phyloP scores from a whole-genome alignment of 2,888 invertebrate genomes.

The Pyralis farinalis region DNA sequence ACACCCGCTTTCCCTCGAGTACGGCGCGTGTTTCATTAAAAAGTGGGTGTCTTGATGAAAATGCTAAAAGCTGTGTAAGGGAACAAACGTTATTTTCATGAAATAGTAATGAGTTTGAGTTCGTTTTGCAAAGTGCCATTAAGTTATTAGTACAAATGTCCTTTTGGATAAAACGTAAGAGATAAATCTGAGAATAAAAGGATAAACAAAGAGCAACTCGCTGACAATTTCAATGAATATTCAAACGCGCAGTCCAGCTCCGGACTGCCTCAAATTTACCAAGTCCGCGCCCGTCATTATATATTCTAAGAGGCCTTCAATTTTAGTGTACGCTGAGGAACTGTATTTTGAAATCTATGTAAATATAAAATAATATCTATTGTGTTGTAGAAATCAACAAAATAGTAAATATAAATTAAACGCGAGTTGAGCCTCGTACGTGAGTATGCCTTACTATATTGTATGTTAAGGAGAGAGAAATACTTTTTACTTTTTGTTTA shows the following conservation, averaged over 20 bases:
- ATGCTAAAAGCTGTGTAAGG: too few species aligned
- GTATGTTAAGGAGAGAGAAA: too few species aligned
- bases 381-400: too few species aligned
- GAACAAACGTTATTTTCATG: too few species aligned
- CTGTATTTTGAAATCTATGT: not conserved
- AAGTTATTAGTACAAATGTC: not conserved
- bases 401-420: too few species aligned
- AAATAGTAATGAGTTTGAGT: too few species aligned
- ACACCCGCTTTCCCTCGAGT: constrained; percentile 16
- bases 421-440: too few species aligned
- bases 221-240: not conserved
- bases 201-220: constrained; percentile 4
- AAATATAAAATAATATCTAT: too few species aligned
- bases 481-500: too few species aligned
- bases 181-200: not conserved
- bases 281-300: not conserved
- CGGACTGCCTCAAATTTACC: not conserved
- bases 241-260: not conserved
- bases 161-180: too few species aligned
- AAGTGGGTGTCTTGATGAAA: too few species aligned
- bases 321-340: not conserved
- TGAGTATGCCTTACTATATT: too few species aligned
- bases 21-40: constrained; percentile 38
- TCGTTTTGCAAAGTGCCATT: constrained; percentile 16
- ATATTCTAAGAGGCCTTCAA: not conserved